Percentiles rank a stretch among this genome's conserved stretches.
These are phyloP conservation scores for Zele albiditarsus DNA, from an alignment of 2,888 invertebrate genomes.

Conservation along the genomic window DNA sequence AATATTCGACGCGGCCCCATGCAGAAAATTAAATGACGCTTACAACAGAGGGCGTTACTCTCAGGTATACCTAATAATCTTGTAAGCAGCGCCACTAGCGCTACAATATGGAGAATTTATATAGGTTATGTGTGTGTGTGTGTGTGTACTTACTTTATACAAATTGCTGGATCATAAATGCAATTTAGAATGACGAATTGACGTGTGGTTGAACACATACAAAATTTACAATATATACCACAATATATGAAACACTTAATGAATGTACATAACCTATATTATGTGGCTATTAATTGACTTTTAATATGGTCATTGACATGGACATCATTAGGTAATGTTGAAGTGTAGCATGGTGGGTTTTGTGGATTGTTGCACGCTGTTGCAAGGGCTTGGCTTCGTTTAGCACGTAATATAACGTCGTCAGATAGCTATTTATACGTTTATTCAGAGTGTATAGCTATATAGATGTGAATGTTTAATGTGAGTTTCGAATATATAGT, in stretches of 20 bases:
- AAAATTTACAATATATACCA: no score
- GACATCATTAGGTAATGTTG: not conserved
- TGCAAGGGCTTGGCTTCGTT: conserved; percentile 55
- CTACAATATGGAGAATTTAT: not conserved
- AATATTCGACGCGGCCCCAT: conserved; percentile 13
- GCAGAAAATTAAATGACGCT: conserved; percentile 27
- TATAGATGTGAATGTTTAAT: conserved; percentile 24
- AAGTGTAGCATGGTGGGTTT: conserved; percentile 43
- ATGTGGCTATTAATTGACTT: conserved; percentile 4
- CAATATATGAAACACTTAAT: not conserved
- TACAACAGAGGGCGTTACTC: conserved; percentile 22
- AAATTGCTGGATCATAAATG: not conserved
- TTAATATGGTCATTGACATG: not conserved
- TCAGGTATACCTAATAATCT: conserved; percentile 9
- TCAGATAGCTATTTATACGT: conserved; percentile 58
- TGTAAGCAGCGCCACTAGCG: not conserved
- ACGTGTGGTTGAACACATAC: not conserved
- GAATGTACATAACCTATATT: not conserved
- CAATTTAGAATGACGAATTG: conserved; percentile 3
- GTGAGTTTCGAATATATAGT: conserved; percentile 19
- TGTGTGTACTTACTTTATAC: not conserved
- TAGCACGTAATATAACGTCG: conserved; percentile 60
- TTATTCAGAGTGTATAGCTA: conserved; percentile 37
- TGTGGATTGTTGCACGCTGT: conserved; percentile 48
- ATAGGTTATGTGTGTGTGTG: conserved; percentile 4